phyloP scores from a whole-genome alignment of 2,888 invertebrate genomes.

The Agonopterix alstromeriana region DNA sequence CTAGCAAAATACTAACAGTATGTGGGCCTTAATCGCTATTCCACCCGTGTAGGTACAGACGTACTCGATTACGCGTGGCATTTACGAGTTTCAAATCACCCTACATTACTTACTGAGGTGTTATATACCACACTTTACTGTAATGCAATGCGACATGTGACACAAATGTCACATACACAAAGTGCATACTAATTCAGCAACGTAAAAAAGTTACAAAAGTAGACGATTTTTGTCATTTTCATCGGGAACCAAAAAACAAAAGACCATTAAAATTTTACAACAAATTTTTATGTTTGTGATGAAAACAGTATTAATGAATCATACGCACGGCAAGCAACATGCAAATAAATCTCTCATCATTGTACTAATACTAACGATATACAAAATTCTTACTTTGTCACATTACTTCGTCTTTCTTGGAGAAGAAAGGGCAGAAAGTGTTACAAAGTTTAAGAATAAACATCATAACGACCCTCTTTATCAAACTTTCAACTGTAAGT shows the following conservation, averaged over 20 bases:
- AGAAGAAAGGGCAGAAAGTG: too few species aligned
- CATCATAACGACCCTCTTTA: too few species aligned
- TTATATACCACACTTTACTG: background rate
- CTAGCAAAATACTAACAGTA: background rate
- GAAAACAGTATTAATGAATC: conserved; percentile 2
- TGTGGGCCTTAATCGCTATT: conserved; percentile 19
- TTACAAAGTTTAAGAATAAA: too few species aligned
- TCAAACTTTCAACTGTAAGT: too few species aligned
- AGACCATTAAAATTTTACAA: background rate
- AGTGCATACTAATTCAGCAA: too few species aligned
- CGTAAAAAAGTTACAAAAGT: too few species aligned
- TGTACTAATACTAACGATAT: background rate
- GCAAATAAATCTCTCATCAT: conserved; percentile 1
- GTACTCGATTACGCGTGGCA: conserved; percentile 16
- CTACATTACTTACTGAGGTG: conserved; percentile 15
- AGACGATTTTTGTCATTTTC: too few species aligned
- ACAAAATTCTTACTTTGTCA: background rate
- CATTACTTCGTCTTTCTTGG: background rate
- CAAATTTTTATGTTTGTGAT: background rate
- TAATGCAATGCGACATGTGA: too few species aligned
- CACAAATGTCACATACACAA: too few species aligned
- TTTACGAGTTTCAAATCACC: conserved; percentile 14
- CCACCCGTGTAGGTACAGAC: conserved; percentile 10
- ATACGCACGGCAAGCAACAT: background rate
- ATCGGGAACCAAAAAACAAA: too few species aligned